Evolutionary conservation across 2,888 invertebrate species (phyloP).

Genomic region (Sepiola atlantica): DNA sequence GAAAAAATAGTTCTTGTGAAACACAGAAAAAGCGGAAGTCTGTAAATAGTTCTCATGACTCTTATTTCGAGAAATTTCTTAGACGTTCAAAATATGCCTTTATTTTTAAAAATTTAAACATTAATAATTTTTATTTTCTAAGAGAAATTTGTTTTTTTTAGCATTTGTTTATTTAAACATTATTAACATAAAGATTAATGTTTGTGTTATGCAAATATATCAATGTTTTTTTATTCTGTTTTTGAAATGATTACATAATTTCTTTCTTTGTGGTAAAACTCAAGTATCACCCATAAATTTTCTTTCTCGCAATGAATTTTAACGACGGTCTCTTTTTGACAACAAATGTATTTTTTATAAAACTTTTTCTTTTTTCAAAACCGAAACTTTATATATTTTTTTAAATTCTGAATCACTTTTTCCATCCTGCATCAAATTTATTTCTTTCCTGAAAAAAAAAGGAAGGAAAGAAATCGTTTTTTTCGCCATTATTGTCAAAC

Average conservation of each 20-base stretch:
- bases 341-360: background rate
- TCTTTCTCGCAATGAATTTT: background rate
- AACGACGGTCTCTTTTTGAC: background rate
- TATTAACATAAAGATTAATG: background rate
- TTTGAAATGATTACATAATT: background rate
- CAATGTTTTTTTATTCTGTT: background rate
- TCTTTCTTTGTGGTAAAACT: background rate
- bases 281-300: too few species aligned
- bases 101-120: background rate
- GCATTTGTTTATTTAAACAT: background rate
- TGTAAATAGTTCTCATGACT: background rate
- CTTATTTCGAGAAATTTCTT: background rate
- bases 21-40: background rate
- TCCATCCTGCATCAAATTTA: background rate
- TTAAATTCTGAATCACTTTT: background rate
- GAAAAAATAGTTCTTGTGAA: background rate
- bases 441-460: background rate
- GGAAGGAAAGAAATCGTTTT: background rate
- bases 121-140: slow-evolving; percentile 1
- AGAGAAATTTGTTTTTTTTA: background rate
- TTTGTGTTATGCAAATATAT: background rate
- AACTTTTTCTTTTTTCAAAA: background rate
- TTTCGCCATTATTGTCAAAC: background rate
- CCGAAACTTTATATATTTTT: background rate
- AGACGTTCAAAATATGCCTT: background rate